Evolutionary conservation across 2,888 invertebrate species (phyloP), one percentile per base, ranked within the genome.

Genomic region (Amphipoea lucens): DNA sequence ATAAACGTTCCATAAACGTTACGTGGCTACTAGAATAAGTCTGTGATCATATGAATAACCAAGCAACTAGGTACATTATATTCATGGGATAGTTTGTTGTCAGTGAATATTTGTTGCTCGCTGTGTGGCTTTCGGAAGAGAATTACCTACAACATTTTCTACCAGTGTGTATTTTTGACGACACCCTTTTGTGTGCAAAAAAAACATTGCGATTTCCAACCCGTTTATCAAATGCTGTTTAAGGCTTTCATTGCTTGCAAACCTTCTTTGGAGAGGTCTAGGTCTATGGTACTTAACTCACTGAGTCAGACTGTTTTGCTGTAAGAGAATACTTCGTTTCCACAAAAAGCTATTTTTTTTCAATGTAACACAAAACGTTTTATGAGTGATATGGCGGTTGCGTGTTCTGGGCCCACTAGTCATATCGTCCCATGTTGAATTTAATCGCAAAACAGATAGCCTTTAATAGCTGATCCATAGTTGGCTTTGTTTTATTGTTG

Each of bases 1-100:
- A 95, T 95, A 96, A 95, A 95, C 94, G 93, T 93, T 89, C 92
- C 91, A 92, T 93, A 92, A 94, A 93, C 91, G 93, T 91, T 91
- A 90, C 91, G 91, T 87, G 90, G 89, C 91, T 91, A 92, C 92
- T 91, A 90, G 88, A 91, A 91, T 81, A 84, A 86, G 84, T 62
- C 78, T 72, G 78, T 63, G 78, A 83, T 81, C 79, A 82, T 86
- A 86, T 88, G 87, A 89, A 90, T 90, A 88, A 84, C 83, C 70
- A 72, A 89, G 85, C 74, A 73, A 79, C 88, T 84, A 29, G 29
- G 29, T 29, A 83, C 74, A 85, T 87, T 85, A 81, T 85, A 81
- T 84, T 83, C 81, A 83, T 83, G 76, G 67, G 69, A 78, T 79
- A 63, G 79, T 88, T 79, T 76, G 78, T 81, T 86, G 78, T 62